A percentile compares a stretch with the other conserved stretches of the same genome.
Evolutionary conservation across 2,888 invertebrate genomes (phyloP).

Genomic region (Pardosa pseudoannulata): DNA sequence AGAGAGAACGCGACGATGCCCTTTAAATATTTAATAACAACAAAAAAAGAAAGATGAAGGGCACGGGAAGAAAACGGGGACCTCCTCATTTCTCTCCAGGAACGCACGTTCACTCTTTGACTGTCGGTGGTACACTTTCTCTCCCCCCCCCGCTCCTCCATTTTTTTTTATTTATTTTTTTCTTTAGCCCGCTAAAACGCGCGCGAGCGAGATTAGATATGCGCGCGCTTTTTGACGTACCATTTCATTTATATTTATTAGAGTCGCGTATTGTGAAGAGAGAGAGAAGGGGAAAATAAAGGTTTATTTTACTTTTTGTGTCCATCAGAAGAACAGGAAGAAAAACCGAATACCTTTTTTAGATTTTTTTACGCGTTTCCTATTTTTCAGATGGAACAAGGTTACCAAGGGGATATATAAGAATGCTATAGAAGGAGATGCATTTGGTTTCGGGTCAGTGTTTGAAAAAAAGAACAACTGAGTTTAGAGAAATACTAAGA

Average conservation of each 20-base stretch:
- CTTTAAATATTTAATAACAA: conserved; percentile 1
- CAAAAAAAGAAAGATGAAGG: background rate
- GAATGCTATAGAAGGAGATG: too few species aligned
- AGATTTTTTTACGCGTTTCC: too few species aligned
- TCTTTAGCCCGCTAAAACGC: background rate
- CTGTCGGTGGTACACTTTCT: too few species aligned
- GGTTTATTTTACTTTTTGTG: background rate
- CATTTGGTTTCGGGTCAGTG: too few species aligned
- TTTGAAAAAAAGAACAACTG: too few species aligned
- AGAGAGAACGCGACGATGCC: background rate
- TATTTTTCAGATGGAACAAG: too few species aligned
- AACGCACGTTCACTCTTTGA: too few species aligned
- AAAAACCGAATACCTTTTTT: background rate
- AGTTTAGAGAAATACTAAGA: too few species aligned
- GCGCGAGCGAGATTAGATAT: conserved; percentile 2
- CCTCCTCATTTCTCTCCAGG: background rate
- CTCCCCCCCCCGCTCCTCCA: background rate
- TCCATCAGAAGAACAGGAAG: background rate
- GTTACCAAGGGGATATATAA: too few species aligned
- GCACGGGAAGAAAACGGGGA: background rate
- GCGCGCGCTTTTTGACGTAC: background rate
- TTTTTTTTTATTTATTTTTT: background rate
- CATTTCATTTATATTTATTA: conserved; percentile 1
- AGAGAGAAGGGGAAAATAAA: too few species aligned
- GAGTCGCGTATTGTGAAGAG: background rate